Evolutionary conservation across 2,797 vertebrate species (phyloP).

Genomic region (Meriones psammophilus): DNA sequence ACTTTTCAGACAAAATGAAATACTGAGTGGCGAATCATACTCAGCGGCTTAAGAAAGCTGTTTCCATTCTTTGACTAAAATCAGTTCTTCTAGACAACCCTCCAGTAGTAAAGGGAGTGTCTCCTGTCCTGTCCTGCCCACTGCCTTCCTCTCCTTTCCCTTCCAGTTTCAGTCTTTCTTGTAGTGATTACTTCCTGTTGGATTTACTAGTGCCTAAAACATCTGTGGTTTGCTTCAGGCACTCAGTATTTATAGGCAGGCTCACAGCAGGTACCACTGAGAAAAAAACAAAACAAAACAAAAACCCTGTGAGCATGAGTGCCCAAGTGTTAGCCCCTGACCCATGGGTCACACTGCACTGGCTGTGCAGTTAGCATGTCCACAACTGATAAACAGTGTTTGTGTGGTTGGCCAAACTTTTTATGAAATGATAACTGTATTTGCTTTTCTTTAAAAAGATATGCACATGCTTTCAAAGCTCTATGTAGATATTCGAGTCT

Average conservation of each 20-base stretch:
- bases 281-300: constrained; percentile 71
- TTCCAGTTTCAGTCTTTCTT: too few relatives aligned
- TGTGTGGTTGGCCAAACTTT: constrained; percentile 53
- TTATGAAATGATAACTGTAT: constrained; percentile 11
- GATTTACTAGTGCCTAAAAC: constrained; percentile 84
- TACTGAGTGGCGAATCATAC: not conserved
- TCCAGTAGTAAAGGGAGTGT: not conserved
- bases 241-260: constrained; percentile 79
- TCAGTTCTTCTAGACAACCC: not conserved
- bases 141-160: not conserved
- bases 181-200: too few relatives aligned
- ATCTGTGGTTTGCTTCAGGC: constrained; percentile 85
- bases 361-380: constrained; percentile 70
- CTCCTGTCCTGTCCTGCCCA: not conserved
- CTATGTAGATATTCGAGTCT: not conserved
- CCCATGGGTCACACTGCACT: constrained; percentile 82
- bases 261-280: constrained; percentile 86
- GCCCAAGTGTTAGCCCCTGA: constrained; percentile 84
- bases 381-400: constrained; percentile 8
- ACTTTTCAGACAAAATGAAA: not conserved
- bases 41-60: not conserved
- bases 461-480: not conserved
- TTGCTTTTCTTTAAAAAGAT: not conserved
- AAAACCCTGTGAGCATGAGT: constrained; percentile 62
- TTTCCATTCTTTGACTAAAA: not conserved